Evolutionary conservation across 2,888 invertebrate species (phyloP), one percentile per base, ranked within the genome.

Genomic region (Drosophila meridionalis): DNA sequence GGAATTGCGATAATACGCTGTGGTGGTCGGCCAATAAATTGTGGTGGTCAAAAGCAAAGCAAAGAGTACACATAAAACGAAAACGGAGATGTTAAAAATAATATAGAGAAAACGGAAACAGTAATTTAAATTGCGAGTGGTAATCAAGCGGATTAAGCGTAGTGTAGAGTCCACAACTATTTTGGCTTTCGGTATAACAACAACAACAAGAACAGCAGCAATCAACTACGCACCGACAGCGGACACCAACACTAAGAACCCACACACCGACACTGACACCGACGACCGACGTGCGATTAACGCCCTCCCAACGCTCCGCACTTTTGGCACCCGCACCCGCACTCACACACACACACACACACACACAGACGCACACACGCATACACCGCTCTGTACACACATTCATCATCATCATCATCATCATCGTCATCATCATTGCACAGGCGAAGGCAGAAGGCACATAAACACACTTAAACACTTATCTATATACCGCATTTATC

Each of bases 11-110:
- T 77, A 47, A 43, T 50, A 70, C 61, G 52, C 57, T 77, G 78
- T 78, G 82, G 78, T 59, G 82, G 82, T 78, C 66, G 78, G 48
- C 66, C 82, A 81, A 78, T 78, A 77, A 69, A 69, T 78, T 78
- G 82, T 78, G 78, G 81, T 78, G 81, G 78, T 81, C 78, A 78
- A 78, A 81, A 81, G 78, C 82, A 78, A 78, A 81, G 78, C 78
- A 78, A 79, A 82, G 82, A 79, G 82, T 79, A 79, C 79, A 79
- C 79, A 83, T 80, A 86, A 88, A 79, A 79, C 85, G 82, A 89
- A 68, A 87, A 79, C 82, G 75, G 82, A 69, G 68, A 82, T 80
- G 79, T 80, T 80, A 79, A 85, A 85, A 87, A 75, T 87, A 89
- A 81, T 69, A 71, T 70, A 80, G 77, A 69, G 70, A 81, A 78